Evolutionary conservation across 92 coral and sea anemone species (phyloP).

Genomic region (Palythoa heliodiscus): DNA sequence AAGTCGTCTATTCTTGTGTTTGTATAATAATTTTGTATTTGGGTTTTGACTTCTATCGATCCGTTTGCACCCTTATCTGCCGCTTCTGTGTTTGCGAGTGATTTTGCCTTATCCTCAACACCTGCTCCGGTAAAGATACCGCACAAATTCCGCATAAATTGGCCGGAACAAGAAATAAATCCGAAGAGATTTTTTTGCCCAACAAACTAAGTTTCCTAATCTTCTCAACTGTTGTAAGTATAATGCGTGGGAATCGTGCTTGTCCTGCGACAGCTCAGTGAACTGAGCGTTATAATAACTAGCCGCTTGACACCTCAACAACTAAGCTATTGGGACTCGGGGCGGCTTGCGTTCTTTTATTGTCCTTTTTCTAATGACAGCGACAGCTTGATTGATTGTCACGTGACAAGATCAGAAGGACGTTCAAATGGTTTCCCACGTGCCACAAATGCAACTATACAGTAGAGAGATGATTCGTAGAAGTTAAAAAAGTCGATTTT

Average conservation of each 20-base stretch:
- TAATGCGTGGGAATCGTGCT: slow-evolving; percentile 31
- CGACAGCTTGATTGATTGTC: slow-evolving; percentile 99
- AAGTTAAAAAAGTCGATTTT: slow-evolving; percentile 9
- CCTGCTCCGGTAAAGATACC: slow-evolving; percentile 45
- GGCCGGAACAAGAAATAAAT: slow-evolving; percentile 44
- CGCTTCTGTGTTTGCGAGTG: slow-evolving; percentile 48
- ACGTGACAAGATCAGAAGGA: slow-evolving; percentile 81
- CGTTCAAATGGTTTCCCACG: slow-evolving; percentile 62
- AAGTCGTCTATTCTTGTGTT: slow-evolving; percentile 27
- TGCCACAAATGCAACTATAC: slow-evolving; percentile 57
- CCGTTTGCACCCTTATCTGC: slow-evolving; percentile 46
- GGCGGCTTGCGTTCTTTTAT: slow-evolving; percentile 90
- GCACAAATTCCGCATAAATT: slow-evolving; percentile 47
- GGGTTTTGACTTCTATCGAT: slow-evolving; percentile 44
- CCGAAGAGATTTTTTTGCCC: slow-evolving; percentile 11
- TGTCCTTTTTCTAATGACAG: slow-evolving; percentile 94
- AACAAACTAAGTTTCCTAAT: slow-evolving; percentile 34
- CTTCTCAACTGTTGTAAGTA: slow-evolving; percentile 22
- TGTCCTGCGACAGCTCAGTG: slow-evolving; percentile 18
- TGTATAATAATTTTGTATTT: slow-evolving; percentile 38
- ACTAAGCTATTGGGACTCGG: slow-evolving; percentile 92
- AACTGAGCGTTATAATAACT: slow-evolving; percentile 20
- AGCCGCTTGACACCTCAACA: slow-evolving; percentile 92
- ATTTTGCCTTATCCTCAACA: slow-evolving; percentile 43
- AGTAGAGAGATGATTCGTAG: background rate